A percentile compares a stretch with the other conserved stretches of the same genome.
These are phyloP conservation scores for Alsophila aescularia DNA, from an alignment of 2,888 invertebrate genomes.

Conservation along the genomic window DNA sequence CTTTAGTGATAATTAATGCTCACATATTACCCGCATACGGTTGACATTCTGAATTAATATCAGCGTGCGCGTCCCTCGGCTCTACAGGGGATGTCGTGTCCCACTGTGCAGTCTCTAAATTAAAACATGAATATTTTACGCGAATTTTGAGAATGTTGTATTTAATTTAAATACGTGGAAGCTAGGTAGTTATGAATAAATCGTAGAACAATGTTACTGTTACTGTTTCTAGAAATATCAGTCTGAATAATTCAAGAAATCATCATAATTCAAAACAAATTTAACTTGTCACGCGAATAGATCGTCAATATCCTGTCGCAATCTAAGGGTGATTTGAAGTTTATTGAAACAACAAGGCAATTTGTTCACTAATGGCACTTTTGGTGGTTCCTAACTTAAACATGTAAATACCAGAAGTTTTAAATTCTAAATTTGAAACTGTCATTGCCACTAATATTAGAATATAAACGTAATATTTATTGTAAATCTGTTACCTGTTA, in stretches of 20 bases:
- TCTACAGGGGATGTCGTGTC: background rate
- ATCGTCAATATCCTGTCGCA: slow-evolving; percentile 29
- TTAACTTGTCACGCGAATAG: slow-evolving; percentile 38
- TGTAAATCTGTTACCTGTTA: too few relatives aligned
- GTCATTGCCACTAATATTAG: too few relatives aligned
- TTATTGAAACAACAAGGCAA: background rate
- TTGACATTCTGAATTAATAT: slow-evolving; percentile 24
- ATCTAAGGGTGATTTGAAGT: background rate
- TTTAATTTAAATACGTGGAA: too few relatives aligned
- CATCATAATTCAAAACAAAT: slow-evolving; percentile 9
- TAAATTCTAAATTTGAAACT: too few relatives aligned
- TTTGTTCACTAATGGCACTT: too few relatives aligned
- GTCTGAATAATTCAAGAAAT: slow-evolving; percentile 10
- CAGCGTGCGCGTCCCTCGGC: background rate
- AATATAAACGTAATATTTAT: too few relatives aligned
- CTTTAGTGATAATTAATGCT: slow-evolving; percentile 14
- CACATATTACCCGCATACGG: slow-evolving; percentile 11
- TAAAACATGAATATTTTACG: slow-evolving; percentile 9
- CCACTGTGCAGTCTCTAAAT: slow-evolving; percentile 1
- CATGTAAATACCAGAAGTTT: too few relatives aligned
- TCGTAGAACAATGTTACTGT: too few relatives aligned
- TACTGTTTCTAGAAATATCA: background rate
- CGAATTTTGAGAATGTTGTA: background rate
- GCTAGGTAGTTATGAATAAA: background rate
- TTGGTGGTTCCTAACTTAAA: too few relatives aligned